Conservation (phyloP, 2,113 vertebrate species). For the Papio anubis region DNA sequence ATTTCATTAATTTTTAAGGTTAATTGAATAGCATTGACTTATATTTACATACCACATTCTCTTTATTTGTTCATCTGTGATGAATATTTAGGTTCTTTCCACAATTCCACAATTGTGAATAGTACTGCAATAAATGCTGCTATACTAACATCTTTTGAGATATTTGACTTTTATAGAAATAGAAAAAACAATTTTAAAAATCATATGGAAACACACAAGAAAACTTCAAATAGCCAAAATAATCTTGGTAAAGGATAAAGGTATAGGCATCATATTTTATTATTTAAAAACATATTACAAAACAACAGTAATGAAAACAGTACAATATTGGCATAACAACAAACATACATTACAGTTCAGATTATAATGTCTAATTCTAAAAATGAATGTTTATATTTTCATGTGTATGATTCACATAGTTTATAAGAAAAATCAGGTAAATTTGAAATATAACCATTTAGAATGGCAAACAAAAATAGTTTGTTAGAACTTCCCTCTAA, state of each 20-base stretch:
- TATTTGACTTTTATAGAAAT: background rate
- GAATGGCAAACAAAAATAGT: background rate
- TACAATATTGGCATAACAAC: background rate
- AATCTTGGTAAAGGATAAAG: background rate
- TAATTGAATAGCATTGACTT: background rate
- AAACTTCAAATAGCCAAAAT: background rate
- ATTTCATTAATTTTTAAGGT: background rate
- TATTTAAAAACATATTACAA: background rate
- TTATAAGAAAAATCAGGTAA: background rate
- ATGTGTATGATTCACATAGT: background rate
- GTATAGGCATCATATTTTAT: background rate
- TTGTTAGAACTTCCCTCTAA: background rate
- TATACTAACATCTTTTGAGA: background rate
- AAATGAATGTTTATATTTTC: background rate
- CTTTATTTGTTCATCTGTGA: background rate
- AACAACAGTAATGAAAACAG: background rate
- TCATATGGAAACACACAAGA: background rate
- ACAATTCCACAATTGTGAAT: background rate
- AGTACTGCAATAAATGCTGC: background rate
- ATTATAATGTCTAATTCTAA: constrained; percentile 6
- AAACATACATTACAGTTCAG: background rate
- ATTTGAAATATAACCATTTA: background rate
- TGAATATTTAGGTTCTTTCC: background rate
- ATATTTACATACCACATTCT: too few species aligned
- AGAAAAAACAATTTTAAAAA: background rate